phyloP scores from a whole-genome alignment of 2,797 vertebrate species.

The Propithecus deckenii region DNA sequence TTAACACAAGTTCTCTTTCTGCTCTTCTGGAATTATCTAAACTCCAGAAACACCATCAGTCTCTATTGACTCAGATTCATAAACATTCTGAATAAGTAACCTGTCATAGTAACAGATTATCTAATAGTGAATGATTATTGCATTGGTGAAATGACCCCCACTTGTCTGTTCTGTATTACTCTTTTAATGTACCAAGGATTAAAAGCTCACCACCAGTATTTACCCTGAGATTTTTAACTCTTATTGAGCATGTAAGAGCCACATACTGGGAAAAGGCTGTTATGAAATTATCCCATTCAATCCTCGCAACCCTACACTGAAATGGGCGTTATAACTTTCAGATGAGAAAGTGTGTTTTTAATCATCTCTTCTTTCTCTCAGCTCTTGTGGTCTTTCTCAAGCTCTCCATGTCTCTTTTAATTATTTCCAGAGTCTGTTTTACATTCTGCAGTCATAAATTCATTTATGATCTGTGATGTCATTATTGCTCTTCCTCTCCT shows the following conservation, averaged over 20 bases:
- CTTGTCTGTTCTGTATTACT: not conserved
- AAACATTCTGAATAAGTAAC: not conserved
- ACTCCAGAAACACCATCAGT: not conserved
- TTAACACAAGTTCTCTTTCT: not conserved
- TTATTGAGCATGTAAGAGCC: not conserved
- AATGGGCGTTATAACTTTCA: not conserved
- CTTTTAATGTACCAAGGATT: not conserved
- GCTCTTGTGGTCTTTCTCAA: not conserved
- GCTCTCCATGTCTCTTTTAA: not conserved
- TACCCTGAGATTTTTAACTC: not conserved
- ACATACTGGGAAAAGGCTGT: not conserved
- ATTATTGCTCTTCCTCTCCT: not conserved
- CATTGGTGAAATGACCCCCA: not conserved
- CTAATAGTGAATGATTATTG: not conserved
- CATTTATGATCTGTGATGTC: not conserved
- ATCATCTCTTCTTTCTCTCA: not conserved
- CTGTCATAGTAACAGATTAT: not conserved
- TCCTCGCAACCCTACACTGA: not conserved
- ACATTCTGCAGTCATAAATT: not conserved
- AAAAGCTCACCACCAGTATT: too few species aligned
- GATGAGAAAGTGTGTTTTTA: not conserved
- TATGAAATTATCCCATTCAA: not conserved
- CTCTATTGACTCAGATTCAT: not conserved
- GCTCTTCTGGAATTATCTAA: not conserved
- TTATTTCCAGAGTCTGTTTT: not conserved